phyloP scores from a whole-genome alignment of 2,888 invertebrate species.

The Brassicogethes aeneus region DNA sequence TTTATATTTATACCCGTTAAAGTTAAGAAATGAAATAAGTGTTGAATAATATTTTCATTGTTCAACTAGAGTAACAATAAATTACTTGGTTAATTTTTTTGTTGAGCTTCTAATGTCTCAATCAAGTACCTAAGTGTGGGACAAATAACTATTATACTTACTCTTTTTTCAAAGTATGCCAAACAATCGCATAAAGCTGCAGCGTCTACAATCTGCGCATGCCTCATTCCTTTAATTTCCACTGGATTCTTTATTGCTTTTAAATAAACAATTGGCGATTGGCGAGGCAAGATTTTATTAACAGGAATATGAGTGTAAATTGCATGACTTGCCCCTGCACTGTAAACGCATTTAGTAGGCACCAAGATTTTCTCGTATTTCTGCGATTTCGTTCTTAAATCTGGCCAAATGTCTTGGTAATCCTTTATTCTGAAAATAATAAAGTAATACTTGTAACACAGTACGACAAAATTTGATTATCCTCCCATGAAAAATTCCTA shows the following conservation, averaged over 20 bases:
- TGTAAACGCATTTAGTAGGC: conserved; percentile 60
- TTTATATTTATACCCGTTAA: too few species aligned
- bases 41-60: too few species aligned
- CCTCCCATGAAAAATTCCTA: too few species aligned
- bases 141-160: conserved; percentile 32
- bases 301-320: conserved; percentile 52
- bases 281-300: conserved; percentile 49
- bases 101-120: too few species aligned
- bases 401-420: conserved; percentile 61
- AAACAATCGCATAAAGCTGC: conserved; percentile 84
- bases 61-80: too few species aligned
- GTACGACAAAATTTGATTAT: too few species aligned
- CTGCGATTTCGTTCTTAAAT: conserved; percentile 56
- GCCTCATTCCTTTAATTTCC: conserved; percentile 74
- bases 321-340: conserved; percentile 64
- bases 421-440: conserved; percentile 52
- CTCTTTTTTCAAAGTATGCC: conserved; percentile 59
- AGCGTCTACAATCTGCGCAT: conserved; percentile 79
- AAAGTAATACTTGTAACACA: conserved; percentile 7
- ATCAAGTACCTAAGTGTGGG: too few species aligned
- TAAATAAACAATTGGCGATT: conserved; percentile 76
- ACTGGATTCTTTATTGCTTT: conserved; percentile 80
- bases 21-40: too few species aligned
- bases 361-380: conserved; percentile 58
- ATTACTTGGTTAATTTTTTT: too few species aligned